A percentile compares a stretch with the other conserved stretches of the same genome.
phyloP scores from a whole-genome alignment of 2,113 vertebrate genomes.

The Trachemys scripta region DNA sequence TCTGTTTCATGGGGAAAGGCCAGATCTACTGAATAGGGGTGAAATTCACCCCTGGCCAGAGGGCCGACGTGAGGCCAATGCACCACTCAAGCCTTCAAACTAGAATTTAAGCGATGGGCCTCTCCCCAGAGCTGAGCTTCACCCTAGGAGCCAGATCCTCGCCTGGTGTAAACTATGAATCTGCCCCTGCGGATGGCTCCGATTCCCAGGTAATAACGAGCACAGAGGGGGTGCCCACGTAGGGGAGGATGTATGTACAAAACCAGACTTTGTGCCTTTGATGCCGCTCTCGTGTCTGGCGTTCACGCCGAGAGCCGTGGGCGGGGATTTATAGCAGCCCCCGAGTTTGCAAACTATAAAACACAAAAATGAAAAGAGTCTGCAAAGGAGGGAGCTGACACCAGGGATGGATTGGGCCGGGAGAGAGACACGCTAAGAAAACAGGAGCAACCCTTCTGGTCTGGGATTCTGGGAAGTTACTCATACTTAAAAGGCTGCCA shows the following conservation, averaged over 20 bases:
- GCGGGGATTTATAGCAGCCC: constrained; percentile 26
- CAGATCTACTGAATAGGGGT: not conserved
- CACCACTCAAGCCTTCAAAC: not conserved
- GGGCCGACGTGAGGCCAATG: not conserved
- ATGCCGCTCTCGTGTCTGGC: not conserved
- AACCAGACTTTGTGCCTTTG: constrained; percentile 14
- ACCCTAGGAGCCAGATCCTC: not conserved
- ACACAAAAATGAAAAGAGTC: constrained; percentile 30
- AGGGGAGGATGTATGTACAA: not conserved
- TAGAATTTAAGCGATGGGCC: not conserved
- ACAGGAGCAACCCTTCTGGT: constrained; percentile 1
- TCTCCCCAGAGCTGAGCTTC: not conserved
- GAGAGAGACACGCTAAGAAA: not conserved
- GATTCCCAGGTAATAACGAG: not conserved
- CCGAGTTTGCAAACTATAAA: constrained; percentile 48
- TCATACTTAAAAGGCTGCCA: constrained; percentile 16
- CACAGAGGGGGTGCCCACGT: not conserved
- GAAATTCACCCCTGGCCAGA: not conserved
- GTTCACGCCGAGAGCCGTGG: not conserved
- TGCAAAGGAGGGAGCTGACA: constrained; percentile 12
- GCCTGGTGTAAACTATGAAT: not conserved
- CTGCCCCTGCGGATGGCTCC: not conserved
- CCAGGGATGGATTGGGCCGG: not conserved
- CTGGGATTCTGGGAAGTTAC: not conserved
- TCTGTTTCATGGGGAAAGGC: not conserved